These are phyloP conservation scores for Cryptoprocta ferox DNA, from an alignment of 2,797 vertebrate genomes.

Conservation along the genomic window DNA sequence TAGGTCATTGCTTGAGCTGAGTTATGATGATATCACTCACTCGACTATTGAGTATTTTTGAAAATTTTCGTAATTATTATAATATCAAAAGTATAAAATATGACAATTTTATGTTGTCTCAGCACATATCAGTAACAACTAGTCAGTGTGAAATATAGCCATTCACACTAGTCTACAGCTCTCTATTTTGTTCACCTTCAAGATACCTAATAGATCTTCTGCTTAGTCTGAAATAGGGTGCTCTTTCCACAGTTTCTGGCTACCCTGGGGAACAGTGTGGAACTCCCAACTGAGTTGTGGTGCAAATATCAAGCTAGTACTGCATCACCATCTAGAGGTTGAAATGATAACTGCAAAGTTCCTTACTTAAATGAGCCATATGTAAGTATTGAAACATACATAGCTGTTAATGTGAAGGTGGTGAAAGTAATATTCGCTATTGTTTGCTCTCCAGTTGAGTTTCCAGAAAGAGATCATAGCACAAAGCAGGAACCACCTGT, in stretches of 20 bases:
- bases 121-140: neutral
- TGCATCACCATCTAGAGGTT: constrained; percentile 71
- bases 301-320: neutral
- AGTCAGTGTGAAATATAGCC: neutral
- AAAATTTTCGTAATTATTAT: neutral
- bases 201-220: neutral
- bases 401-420: neutral
- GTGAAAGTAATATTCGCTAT: constrained; percentile 3
- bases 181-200: neutral
- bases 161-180: neutral
- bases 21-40: neutral
- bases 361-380: neutral
- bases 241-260: neutral
- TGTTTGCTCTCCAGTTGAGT: constrained; percentile 17
- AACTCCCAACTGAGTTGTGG: neutral
- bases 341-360: neutral
- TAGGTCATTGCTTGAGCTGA: neutral
- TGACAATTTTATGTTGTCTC: neutral
- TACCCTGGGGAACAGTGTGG: neutral
- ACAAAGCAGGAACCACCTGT: neutral
- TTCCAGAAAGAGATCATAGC: constrained; percentile 29
- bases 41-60: neutral
- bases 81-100: neutral
- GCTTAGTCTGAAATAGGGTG: neutral
- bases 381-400: neutral